A percentile compares a stretch with the other conserved stretches of the same genome.
Evolutionary conservation across 2,888 invertebrate genomes (phyloP).

Genomic region (Conistra vaccinii): DNA sequence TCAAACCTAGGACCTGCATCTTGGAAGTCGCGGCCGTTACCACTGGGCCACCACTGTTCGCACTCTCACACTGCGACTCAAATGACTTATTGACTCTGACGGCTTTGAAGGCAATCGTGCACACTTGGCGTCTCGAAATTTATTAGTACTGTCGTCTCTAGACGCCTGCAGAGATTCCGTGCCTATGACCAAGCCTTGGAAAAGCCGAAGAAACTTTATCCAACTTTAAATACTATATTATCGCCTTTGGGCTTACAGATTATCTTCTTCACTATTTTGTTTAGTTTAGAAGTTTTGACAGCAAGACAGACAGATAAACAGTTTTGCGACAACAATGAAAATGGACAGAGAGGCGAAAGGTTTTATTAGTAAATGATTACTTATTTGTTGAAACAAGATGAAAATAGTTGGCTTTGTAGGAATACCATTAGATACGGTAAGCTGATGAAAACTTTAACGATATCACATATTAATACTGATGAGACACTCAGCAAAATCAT

Average conservation of each 20-base stretch:
- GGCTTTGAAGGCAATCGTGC: no score
- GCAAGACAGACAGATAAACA: slow-evolving; percentile 4
- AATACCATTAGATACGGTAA: neutral
- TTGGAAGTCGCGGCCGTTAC: no score
- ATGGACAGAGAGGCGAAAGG: neutral
- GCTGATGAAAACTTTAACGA: neutral
- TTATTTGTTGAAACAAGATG: neutral
- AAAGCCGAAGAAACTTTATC: slow-evolving; percentile 5
- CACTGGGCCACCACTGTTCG: no score
- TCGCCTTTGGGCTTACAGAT: neutral
- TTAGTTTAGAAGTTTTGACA: slow-evolving; percentile 34
- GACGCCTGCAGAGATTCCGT: neutral
- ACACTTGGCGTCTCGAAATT: no score
- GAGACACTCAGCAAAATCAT: no score
- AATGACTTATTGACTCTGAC: neutral
- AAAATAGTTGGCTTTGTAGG: neutral
- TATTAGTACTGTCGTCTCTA: neutral
- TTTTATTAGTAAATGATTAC: neutral
- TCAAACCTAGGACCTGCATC: no score
- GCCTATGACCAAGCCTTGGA: neutral
- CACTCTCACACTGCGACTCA: no score
- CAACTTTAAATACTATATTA: slow-evolving; percentile 16
- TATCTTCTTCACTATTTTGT: neutral
- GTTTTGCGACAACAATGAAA: slow-evolving; percentile 17
- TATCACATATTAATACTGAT: no score